Evolutionary conservation across 2,888 invertebrate species (phyloP), one percentile per base, ranked within the genome.

Genomic region (Pristionchus arcanus): DNA sequence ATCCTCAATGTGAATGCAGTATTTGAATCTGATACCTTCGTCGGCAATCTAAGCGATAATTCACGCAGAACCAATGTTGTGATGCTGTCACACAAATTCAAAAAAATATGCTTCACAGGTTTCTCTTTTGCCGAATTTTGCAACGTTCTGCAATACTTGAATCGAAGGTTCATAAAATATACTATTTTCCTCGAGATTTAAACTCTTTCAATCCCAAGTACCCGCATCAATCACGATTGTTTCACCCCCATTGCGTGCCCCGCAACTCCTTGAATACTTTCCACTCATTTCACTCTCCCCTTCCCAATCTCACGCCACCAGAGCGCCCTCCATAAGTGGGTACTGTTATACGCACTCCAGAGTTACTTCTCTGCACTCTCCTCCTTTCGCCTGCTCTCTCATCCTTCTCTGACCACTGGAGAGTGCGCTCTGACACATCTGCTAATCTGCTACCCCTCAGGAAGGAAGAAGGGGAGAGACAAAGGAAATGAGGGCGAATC

Each of bases 331-430:
- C 81, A 81, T 81, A 81, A 81, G 81, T 81, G 81, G 81, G 81
- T 53, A 81, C 81, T 81, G 81, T 81, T 81, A 81, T 81, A 81
- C 49, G 74, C 49, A 81, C 81, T 42, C 42, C n/a, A 81, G 49
- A 81, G 49, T 28, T 81, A 42, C 81, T 49, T 49, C 81, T 21
- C 77, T 49, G n/a, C 16, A 34, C 81, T 81, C 81, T 49, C 81
- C 49, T 28, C n/a, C 2, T 53, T 21, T 49, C 49, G 0, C 81
- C 1, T n/a, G 0, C 49, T 81, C 81, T 81, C 81, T 81, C 81
- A 4, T 15, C 34, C 2, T 7, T 37, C 74, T 74, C 74, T 74
- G 25, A 74, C 74, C 74, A 37, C 34, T 28, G 37, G 21, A 71
- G 74, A 74, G 34, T 74, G 13, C 81, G 3, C 81, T 16, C 81